Percentiles rank a stretch among this genome's conserved stretches.
phyloP scores from a whole-genome alignment of 2,113 vertebrate genomes.

The Nerophis ophidion region DNA sequence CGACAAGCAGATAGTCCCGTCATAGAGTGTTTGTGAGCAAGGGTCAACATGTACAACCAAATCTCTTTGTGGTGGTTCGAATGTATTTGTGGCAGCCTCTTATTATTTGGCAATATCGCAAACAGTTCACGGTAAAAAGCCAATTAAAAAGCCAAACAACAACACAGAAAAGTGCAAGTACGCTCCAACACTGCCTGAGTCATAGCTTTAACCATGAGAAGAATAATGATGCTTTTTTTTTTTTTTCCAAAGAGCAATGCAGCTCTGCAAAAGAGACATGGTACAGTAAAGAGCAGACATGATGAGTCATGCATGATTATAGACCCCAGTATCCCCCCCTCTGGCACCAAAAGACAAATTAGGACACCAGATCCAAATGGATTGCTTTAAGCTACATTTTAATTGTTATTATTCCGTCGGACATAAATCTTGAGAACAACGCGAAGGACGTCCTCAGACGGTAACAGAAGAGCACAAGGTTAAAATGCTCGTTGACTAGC shows the following conservation, averaged over 20 bases:
- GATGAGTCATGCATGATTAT: slow-evolving; percentile 50
- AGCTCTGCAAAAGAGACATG: slow-evolving; percentile 14
- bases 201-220: slow-evolving; percentile 24
- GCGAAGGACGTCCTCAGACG: slow-evolving; percentile 30
- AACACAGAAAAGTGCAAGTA: slow-evolving; percentile 22
- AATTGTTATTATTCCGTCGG: slow-evolving; percentile 10
- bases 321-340: slow-evolving; percentile 24
- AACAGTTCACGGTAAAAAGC: too few species aligned
- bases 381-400: slow-evolving; percentile 49
- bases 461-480: slow-evolving; percentile 23
- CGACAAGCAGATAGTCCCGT: too few species aligned
- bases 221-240: slow-evolving; percentile 13
- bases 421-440: slow-evolving; percentile 53
- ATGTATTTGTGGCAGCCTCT: too few species aligned
- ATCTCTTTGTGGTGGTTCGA: too few species aligned
- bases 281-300: slow-evolving; percentile 30
- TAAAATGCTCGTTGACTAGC: slow-evolving; percentile 42
- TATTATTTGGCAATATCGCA: too few species aligned
- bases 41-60: too few species aligned
- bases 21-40: too few species aligned
- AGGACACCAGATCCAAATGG: slow-evolving; percentile 40
- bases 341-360: slow-evolving; percentile 40
- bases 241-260: slow-evolving; percentile 14
- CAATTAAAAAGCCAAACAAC: too few species aligned
- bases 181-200: slow-evolving; percentile 15